A percentile compares a stretch with the other conserved stretches of the same genome.
These are phyloP conservation scores for Cranoglanis bouderius DNA, from an alignment of 2,113 vertebrate genomes.

Conservation along the genomic window DNA sequence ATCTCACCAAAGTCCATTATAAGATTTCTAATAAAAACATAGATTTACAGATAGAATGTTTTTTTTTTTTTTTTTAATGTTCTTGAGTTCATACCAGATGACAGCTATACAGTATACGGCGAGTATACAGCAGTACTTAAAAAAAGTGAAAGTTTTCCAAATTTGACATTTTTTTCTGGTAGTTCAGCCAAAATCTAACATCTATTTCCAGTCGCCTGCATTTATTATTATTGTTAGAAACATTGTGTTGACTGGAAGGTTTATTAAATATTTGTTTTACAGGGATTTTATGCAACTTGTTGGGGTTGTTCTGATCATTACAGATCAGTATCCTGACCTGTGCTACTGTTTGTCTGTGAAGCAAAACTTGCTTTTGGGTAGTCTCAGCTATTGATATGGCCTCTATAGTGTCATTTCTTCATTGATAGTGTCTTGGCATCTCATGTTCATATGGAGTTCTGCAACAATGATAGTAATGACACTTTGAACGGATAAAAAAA, in stretches of 20 bases:
- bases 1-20: no score
- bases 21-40: neutral
- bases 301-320: neutral
- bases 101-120: neutral
- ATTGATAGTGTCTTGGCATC: neutral
- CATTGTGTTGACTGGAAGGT: neutral
- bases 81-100: neutral
- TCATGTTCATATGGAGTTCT: neutral
- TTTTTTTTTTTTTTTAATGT: neutral
- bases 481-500: conserved; percentile 4
- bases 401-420: neutral
- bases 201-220: neutral
- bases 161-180: neutral
- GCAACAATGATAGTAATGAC: neutral
- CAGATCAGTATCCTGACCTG: conserved; percentile 5
- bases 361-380: neutral
- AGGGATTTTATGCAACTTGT: neutral
- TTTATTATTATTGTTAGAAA: neutral
- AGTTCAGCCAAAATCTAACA: neutral
- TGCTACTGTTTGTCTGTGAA: neutral
- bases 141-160: neutral
- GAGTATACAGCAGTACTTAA: neutral
- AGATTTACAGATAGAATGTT: neutral
- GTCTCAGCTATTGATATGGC: neutral
- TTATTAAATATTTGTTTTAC: neutral